Conservation (phyloP, 2,113 vertebrate species). For the Australoheros scitulus region DNA sequence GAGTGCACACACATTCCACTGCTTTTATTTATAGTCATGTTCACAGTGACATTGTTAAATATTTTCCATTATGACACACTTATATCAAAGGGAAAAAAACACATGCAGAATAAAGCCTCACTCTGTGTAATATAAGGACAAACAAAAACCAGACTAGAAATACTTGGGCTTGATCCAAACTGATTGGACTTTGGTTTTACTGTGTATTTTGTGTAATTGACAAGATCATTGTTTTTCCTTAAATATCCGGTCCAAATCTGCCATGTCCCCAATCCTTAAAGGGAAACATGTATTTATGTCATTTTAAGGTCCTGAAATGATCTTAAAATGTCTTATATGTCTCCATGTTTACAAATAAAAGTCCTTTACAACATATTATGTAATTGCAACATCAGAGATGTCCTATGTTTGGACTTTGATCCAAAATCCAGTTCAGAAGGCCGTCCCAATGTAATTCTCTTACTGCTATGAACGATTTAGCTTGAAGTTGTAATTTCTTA, state of each 20-base stretch:
- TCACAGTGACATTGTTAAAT: conserved; percentile 38
- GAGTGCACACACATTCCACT: conserved; percentile 22
- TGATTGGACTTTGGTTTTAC: neutral
- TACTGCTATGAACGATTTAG: neutral
- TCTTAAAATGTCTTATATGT: neutral
- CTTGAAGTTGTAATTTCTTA: neutral
- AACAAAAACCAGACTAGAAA: neutral
- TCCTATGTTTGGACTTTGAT: neutral
- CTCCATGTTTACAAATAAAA: neutral
- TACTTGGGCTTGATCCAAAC: neutral
- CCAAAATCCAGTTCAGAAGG: neutral
- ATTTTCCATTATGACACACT: conserved; percentile 48
- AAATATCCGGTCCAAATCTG: neutral
- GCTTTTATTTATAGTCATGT: conserved; percentile 66
- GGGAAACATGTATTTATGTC: neutral
- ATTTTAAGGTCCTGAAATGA: neutral
- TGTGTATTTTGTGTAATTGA: neutral
- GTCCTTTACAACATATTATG: neutral
- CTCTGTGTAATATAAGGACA: neutral
- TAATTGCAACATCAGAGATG: neutral
- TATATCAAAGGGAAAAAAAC: neutral
- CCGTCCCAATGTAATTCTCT: neutral
- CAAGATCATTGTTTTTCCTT: neutral
- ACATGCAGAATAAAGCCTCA: neutral
- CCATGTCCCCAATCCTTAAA: neutral